Conservation (phyloP, 1,140 invertebrate species). For the Goniozus legneri region DNA sequence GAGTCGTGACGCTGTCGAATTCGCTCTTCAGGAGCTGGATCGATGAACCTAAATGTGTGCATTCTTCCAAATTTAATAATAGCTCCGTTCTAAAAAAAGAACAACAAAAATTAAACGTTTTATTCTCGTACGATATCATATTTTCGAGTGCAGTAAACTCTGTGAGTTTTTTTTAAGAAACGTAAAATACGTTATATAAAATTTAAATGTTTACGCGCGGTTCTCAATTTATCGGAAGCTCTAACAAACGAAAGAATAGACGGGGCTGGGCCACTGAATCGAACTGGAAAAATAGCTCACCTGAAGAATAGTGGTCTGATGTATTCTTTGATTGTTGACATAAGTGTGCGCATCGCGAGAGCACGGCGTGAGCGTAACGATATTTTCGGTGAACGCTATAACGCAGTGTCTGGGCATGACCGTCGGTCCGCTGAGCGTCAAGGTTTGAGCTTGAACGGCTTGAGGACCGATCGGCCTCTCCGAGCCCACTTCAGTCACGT, state of each 20-base stretch:
- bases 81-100: slow-evolving; percentile 69
- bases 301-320: slow-evolving; percentile 89
- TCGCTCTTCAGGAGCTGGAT: slow-evolving; percentile 83
- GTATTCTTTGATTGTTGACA: slow-evolving; percentile 88
- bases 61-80: slow-evolving; percentile 87
- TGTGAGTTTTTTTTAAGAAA: too few relatives aligned
- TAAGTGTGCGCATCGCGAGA: slow-evolving; percentile 90
- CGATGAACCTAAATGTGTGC: slow-evolving; percentile 89
- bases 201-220: too few relatives aligned
- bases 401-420: slow-evolving; percentile 92
- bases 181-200: too few relatives aligned
- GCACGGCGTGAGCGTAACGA: slow-evolving; percentile 90
- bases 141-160: too few relatives aligned
- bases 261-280: too few relatives aligned
- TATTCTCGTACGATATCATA: neutral
- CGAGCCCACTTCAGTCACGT: slow-evolving; percentile 72
- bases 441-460: slow-evolving; percentile 50
- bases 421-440: slow-evolving; percentile 68
- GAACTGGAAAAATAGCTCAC: slow-evolving; percentile 46
- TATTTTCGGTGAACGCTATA: slow-evolving; percentile 80
- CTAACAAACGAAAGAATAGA: too few relatives aligned
- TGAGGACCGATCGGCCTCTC: slow-evolving; percentile 57
- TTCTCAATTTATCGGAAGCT: too few relatives aligned
- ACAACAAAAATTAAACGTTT: neutral
- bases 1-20: slow-evolving; percentile 70